Percentiles rank a stretch among this genome's conserved stretches.
Evolutionary conservation across 1,140 invertebrate genomes (phyloP).

Genomic region (Aricia agestis): DNA sequence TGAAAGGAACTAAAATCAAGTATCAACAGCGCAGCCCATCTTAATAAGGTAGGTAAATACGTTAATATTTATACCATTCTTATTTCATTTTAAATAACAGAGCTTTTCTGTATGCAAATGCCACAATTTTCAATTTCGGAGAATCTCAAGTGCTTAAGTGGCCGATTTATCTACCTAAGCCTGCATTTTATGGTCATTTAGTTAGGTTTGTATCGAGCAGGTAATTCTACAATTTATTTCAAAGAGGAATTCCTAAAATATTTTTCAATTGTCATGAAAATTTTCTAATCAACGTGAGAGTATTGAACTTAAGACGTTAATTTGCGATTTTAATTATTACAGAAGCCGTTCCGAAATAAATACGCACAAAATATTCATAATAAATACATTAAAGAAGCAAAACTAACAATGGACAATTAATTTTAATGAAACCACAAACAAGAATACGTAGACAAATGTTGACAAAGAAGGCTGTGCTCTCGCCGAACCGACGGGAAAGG

Average conservation of each 20-base stretch:
- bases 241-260: neutral
- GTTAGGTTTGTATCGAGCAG: neutral
- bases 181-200: neutral
- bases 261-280: no score
- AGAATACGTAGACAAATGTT: slow-evolving; percentile 14
- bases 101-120: slow-evolving; percentile 4
- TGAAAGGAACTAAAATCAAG: no score
- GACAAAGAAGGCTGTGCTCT: slow-evolving; percentile 6
- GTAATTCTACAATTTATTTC: neutral
- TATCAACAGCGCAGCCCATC: no score
- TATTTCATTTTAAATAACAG: neutral
- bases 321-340: no score
- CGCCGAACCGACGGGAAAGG: slow-evolving; percentile 14
- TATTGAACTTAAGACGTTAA: no score
- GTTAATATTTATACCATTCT: no score
- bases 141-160: neutral
- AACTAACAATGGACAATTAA: slow-evolving; percentile 13
- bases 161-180: neutral
- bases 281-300: no score
- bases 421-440: slow-evolving; percentile 16
- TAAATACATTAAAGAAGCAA: slow-evolving; percentile 2
- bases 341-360: neutral
- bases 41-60: neutral
- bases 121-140: slow-evolving; percentile 3
- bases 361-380: neutral